Base-by-base conservation (phyloP, 1,140 invertebrate species). In the Argopecten irradians region DNA sequence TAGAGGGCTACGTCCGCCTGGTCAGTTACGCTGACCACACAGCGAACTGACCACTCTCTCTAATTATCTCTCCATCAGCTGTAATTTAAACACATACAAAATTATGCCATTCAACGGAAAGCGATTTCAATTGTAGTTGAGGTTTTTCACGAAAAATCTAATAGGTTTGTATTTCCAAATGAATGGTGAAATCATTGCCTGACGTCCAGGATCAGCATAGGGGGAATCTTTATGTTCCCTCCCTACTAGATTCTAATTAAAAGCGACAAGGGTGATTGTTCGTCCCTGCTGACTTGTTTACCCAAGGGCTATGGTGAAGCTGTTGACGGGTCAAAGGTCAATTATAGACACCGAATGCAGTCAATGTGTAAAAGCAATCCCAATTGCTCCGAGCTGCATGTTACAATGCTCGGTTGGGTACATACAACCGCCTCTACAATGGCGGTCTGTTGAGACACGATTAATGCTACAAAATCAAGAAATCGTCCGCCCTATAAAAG, bases 21-120 rank as follows among this genome's bases (percentile, higher is more conserved):
- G 55, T 71, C 55, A 71, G 55, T 71, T 28, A 71, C 55, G 55
- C 22, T 71, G 55, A 71, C 55, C 55, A 71, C 55, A 46, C 43
- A 71, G 22, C 55, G 55, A n/a, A 71, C 55, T 71, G 55, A 71
- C 55, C 55, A 71, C 55, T 71, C 22, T 71, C 55, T 71, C 55
- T 71, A 71, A 71, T 71, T 71, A 71, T 71, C 55, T 71, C 55
- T 71, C 55, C 55, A 71, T 71, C 55, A 71, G 28, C 55, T 71
- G 55, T 71, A 71, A 71, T 71, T 71, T 71, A 71, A 71, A 71
- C 55, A 71, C 55, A 71, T 71, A 71, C 55, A 71, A 71, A 71
- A 71, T 71, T 71, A 71, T 71, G 55, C 55, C 55, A 71, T 71
- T 71, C 55, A 71, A 71, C 55, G 55, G 55, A 71, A 28, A 71